Evolutionary conservation across 2,113 vertebrate genomes (phyloP), one percentile per base, ranked within the genome.

Genomic region (Ptychochromis oligacanthus): DNA sequence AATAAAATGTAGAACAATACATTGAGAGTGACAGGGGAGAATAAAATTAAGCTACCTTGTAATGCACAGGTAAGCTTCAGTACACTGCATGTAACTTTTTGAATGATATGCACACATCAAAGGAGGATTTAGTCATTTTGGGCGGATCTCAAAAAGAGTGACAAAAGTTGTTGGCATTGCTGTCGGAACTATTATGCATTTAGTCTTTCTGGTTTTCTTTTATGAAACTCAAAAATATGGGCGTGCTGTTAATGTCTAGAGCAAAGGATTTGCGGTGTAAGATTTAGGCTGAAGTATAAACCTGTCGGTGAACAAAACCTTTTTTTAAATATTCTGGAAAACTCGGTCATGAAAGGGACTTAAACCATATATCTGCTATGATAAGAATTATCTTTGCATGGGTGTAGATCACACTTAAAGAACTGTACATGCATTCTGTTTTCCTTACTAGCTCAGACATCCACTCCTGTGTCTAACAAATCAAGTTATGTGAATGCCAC

Each of bases 331-430:
- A 55, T 80, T 82, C 83, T 79, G 80, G 87, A 83, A 91, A 87
- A 87, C 75, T 65, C 31, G 26, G 49, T 81, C 60, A 80, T 90
- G 80, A 79, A 84, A 84, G 76, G 75, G 34, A 81, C 83, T 88
- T 75, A 79, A 86, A 84, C 85, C 75, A 80, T 92, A 90, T 92
- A 92, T 93, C 83, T 92, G 79, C 59, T 83, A 9, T 82, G 89
- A 93, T 93, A 91, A 91, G 84, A 94, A 85, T 91, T 81, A 88
- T 93, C 90, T 89, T 60, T 84, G 75, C 89, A 85, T 22, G 81
- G 79, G 82, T 80, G 83, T 91, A 91, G 86, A 91, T 94, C 93
- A 93, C 58, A 79, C 88, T 84, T 57, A 79, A 85, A 65, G 79
- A 59, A 86, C 74, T 78, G 60, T 60, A 52, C 79, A 67, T 59